Percentiles rank a stretch among this genome's conserved stretches.
Conservation (phyloP, 2,113 vertebrate genomes). For the Piaya cayana region DNA sequence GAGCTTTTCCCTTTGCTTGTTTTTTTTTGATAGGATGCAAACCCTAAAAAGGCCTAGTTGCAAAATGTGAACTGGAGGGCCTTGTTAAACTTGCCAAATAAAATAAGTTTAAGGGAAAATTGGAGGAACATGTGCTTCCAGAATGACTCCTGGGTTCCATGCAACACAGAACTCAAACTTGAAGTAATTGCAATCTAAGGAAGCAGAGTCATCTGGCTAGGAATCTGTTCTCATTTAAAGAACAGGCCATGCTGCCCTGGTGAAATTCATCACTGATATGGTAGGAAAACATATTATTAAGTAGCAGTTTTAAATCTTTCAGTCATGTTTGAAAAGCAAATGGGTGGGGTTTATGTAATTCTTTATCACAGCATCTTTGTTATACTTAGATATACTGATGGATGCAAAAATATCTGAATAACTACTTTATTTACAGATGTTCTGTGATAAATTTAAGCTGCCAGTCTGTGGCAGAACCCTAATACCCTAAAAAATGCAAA, state of each 20-base stretch:
- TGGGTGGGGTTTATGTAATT: not conserved
- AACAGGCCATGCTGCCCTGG: not conserved
- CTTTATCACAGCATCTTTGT: not conserved
- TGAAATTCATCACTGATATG: not conserved
- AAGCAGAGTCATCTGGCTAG: not conserved
- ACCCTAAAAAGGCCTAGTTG: not conserved
- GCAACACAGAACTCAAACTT: fast-evolving
- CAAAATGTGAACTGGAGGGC: not conserved
- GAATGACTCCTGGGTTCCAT: not conserved
- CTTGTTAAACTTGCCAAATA: not conserved
- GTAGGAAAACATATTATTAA: not conserved
- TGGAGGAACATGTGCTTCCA: not conserved
- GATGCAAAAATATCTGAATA: not conserved
- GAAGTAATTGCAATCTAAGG: not conserved
- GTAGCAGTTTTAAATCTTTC: not conserved
- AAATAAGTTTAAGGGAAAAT: not conserved
- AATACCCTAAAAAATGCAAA: not conserved
- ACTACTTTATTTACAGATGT: not conserved
- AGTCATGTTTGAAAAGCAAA: not conserved
- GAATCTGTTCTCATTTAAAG: not conserved
- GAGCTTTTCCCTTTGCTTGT: not conserved
- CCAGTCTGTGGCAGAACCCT: not conserved
- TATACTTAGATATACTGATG: not conserved
- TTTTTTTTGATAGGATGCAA: not conserved
- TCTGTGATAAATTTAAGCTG: not conserved